These are phyloP conservation scores for Urocolius indicus DNA, from an alignment of 2,113 vertebrate genomes.

Conservation along the genomic window DNA sequence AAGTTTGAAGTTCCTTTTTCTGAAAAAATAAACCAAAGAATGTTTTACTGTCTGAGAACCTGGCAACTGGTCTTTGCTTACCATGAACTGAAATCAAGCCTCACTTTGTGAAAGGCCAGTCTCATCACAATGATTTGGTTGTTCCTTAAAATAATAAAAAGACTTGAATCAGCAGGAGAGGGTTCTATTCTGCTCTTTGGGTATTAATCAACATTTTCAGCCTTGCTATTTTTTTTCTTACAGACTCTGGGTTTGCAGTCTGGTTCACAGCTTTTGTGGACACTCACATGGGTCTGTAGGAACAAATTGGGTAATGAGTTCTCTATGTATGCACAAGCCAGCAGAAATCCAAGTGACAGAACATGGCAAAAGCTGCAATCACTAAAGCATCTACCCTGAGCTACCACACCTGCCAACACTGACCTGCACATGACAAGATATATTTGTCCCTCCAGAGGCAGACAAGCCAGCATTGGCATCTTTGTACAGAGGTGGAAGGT, in stretches of 20 bases:
- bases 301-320: background rate
- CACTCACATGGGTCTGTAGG: background rate
- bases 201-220: background rate
- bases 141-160: slow-evolving; percentile 1
- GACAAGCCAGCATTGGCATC: fast-evolving
- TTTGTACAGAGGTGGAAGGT: background rate
- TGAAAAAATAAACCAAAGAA: slow-evolving; percentile 68
- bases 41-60: slow-evolving; percentile 55
- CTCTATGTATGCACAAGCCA: background rate
- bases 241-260: background rate
- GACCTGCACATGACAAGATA: background rate
- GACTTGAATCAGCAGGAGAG: background rate
- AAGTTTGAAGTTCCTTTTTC: slow-evolving; percentile 63
- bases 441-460: background rate
- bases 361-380: background rate
- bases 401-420: background rate
- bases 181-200: background rate
- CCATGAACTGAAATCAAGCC: slow-evolving; percentile 43
- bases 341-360: background rate
- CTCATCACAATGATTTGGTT: background rate
- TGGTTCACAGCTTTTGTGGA: background rate
- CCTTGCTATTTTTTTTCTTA: background rate
- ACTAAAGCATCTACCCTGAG: background rate
- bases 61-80: slow-evolving; percentile 56
- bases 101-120: slow-evolving; percentile 18